Evolutionary conservation across 2,888 invertebrate genomes (phyloP).

Genomic region (Nomada ruficornis): DNA sequence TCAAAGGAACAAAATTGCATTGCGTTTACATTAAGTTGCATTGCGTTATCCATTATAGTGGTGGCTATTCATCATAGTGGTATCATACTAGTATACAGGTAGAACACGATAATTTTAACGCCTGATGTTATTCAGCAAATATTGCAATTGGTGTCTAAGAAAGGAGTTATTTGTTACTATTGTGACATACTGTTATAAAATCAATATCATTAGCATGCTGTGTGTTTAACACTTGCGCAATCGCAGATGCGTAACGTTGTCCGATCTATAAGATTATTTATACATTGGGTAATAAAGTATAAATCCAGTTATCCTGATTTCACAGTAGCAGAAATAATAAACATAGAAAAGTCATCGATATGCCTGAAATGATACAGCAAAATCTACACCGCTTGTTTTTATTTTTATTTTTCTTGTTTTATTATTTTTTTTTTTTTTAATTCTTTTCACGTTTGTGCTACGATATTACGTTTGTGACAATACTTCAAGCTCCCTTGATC

Average conservation of each 20-base stretch:
- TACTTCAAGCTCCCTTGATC: slow-evolving; percentile 9
- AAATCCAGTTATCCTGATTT: slow-evolving; percentile 47
- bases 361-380: slow-evolving; percentile 43
- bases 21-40: not conserved
- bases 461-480: slow-evolving; percentile 15
- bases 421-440: slow-evolving; percentile 18
- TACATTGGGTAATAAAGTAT: slow-evolving; percentile 46
- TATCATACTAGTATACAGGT: slow-evolving; percentile 58
- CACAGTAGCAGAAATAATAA: slow-evolving; percentile 41
- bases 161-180: slow-evolving; percentile 60
- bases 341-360: slow-evolving; percentile 31
- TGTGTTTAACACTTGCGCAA: slow-evolving; percentile 53
- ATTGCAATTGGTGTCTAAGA: slow-evolving; percentile 62
- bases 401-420: slow-evolving; percentile 33
- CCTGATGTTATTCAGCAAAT: slow-evolving; percentile 49
- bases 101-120: slow-evolving; percentile 51
- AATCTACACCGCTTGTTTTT: slow-evolving; percentile 24
- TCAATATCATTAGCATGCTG: slow-evolving; percentile 64
- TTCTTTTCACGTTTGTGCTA: slow-evolving; percentile 35
- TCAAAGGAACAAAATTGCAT: slow-evolving; percentile 17
- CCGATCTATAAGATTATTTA: slow-evolving; percentile 45
- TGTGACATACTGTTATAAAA: slow-evolving; percentile 60
- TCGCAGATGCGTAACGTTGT: slow-evolving; percentile 55
- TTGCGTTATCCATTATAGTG: slow-evolving; percentile 38
- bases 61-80: slow-evolving; percentile 60